These are phyloP conservation scores for Saguinus imperator DNA, from an alignment of 2,113 vertebrate genomes.

Conservation along the genomic window DNA sequence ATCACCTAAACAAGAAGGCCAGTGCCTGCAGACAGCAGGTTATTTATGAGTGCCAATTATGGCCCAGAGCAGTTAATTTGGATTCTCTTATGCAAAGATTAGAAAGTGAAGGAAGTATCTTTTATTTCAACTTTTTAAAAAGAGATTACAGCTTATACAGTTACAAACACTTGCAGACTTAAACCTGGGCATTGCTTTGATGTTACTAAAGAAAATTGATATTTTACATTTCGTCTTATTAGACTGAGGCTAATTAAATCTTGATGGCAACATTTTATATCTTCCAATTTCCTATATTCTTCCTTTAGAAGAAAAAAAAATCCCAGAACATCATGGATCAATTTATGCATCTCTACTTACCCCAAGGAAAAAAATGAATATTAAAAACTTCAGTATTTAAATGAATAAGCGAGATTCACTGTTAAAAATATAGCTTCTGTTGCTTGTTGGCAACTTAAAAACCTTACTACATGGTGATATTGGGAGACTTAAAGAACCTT, in stretches of 20 bases:
- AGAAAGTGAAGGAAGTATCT: not conserved
- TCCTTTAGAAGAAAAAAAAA: not conserved
- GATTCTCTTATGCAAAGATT: conserved; percentile 7
- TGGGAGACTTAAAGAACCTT: conserved; percentile 47
- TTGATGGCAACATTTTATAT: not conserved
- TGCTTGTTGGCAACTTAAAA: conserved; percentile 58
- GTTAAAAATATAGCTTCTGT: conserved; percentile 19
- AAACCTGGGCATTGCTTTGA: not conserved
- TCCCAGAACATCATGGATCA: not conserved
- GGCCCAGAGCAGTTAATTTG: not conserved
- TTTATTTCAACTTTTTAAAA: not conserved
- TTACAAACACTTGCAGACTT: not conserved
- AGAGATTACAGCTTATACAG: not conserved
- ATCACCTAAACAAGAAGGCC: not conserved
- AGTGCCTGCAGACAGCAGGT: not conserved
- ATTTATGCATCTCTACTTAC: not conserved
- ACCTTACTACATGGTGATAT: not conserved
- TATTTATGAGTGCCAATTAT: conserved; percentile 21
- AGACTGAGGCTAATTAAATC: conserved; percentile 65
- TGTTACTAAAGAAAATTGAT: not conserved
- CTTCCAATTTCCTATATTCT: not conserved
- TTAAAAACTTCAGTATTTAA: conserved; percentile 48
- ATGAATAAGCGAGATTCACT: conserved; percentile 23
- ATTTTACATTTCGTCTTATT: conserved; percentile 56
- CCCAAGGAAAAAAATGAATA: not conserved